Conservation (phyloP, 2,797 vertebrate genomes). For the Squalus acanthias region DNA sequence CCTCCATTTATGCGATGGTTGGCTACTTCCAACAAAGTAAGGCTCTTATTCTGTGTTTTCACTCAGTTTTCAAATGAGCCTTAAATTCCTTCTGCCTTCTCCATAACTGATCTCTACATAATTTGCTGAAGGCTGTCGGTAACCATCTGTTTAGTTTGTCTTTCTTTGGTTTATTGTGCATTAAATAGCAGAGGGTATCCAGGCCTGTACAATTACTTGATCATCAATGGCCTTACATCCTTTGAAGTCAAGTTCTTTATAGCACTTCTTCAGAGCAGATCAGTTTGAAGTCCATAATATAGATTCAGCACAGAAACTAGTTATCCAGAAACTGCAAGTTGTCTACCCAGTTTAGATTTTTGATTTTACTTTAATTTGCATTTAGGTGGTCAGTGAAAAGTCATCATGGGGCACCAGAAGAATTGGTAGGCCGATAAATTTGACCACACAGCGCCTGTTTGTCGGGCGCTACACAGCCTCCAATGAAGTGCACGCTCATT, state of each 20-base stretch:
- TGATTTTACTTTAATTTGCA: not conserved
- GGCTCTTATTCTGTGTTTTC: not conserved
- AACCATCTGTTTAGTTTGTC: not conserved
- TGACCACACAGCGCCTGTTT: too few relatives aligned
- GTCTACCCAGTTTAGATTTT: not conserved
- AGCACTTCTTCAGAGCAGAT: not conserved
- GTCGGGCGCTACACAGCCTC: too few relatives aligned
- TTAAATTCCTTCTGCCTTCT: not conserved
- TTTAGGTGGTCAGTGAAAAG: not conserved
- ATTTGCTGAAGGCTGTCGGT: too few relatives aligned
- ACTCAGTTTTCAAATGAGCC: not conserved
- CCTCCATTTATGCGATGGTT: not conserved
- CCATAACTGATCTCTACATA: too few relatives aligned
- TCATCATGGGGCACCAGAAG: too few relatives aligned
- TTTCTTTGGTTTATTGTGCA: not conserved
- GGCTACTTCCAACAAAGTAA: not conserved
- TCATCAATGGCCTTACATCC: not conserved
- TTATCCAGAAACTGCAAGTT: not conserved
- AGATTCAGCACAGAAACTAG: not conserved
- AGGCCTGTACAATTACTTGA: not conserved
- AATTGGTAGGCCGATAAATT: too few relatives aligned
- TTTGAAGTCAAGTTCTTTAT: not conserved
- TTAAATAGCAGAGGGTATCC: not conserved
- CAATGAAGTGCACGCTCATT: too few relatives aligned
- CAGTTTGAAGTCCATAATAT: not conserved